Percentiles rank a stretch among this genome's conserved stretches.
Conservation (phyloP, 1,140 invertebrate genomes). For the Dermatophagoides farinae region DNA sequence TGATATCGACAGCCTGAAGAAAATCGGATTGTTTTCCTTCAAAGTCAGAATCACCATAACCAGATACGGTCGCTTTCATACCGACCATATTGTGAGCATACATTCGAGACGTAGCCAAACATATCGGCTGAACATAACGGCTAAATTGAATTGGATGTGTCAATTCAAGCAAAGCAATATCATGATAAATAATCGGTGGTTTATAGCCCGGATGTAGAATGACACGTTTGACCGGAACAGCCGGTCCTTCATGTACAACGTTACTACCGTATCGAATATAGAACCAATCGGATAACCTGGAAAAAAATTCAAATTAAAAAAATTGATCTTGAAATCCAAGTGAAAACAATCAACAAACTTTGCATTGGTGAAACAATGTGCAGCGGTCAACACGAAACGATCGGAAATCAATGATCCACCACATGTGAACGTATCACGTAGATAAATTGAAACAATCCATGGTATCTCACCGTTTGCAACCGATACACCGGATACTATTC, state of each 20-base stretch:
- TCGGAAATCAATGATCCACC: slow-evolving; percentile 73
- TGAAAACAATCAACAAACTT: not conserved
- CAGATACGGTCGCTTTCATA: not conserved
- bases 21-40: not conserved
- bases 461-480: not conserved
- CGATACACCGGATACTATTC: not conserved
- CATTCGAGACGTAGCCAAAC: not conserved
- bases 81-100: not conserved
- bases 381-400: slow-evolving; percentile 49
- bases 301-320: slow-evolving; percentile 43
- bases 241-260: not conserved
- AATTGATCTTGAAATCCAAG: not conserved
- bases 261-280: slow-evolving; percentile 26
- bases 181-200: slow-evolving; percentile 5
- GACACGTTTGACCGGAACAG: not conserved
- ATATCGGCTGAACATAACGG: not conserved
- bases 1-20: not conserved
- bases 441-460: slow-evolving; percentile 24
- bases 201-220: not conserved
- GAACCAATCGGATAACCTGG: not conserved
- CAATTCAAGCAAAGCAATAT: slow-evolving; percentile 11
- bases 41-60: not conserved
- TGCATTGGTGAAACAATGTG: slow-evolving; percentile 32
- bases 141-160: not conserved
- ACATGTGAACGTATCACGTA: slow-evolving; percentile 30